Conservation (phyloP, 2,797 vertebrate genomes). For the Pseudotriccus pelzelni region DNA sequence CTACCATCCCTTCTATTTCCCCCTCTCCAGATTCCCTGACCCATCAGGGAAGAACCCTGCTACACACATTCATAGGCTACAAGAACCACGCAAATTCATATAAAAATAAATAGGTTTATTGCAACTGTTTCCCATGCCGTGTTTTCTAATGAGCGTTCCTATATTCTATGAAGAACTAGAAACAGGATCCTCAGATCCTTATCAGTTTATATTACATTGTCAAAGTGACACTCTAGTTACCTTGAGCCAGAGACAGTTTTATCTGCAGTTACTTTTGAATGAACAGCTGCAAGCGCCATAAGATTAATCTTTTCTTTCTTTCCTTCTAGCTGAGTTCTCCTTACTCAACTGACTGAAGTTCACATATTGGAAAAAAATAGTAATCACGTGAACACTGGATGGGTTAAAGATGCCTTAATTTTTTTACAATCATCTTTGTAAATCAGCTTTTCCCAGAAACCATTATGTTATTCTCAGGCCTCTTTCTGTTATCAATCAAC, state of each 20-base stretch:
- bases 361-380: neutral
- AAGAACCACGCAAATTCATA: neutral
- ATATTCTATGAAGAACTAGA: neutral
- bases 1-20: neutral
- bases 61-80: neutral
- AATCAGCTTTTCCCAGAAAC: constrained; percentile 31
- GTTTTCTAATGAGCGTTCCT: neutral
- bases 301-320: constrained; percentile 51
- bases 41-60: neutral
- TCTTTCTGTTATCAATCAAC: neutral
- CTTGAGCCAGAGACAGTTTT: neutral
- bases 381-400: neutral
- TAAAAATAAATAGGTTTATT: neutral
- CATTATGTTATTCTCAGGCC: neutral
- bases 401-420: neutral
- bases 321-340: constrained; percentile 85
- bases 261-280: neutral
- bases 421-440: neutral
- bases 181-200: neutral
- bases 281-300: neutral
- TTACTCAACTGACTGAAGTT: constrained; percentile 82
- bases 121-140: neutral
- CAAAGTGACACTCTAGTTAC: neutral
- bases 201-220: neutral
- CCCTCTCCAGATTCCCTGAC: neutral